Base-by-base conservation (phyloP, 1,140 invertebrate genomes). In the Ptiloglossa arizonensis region DNA sequence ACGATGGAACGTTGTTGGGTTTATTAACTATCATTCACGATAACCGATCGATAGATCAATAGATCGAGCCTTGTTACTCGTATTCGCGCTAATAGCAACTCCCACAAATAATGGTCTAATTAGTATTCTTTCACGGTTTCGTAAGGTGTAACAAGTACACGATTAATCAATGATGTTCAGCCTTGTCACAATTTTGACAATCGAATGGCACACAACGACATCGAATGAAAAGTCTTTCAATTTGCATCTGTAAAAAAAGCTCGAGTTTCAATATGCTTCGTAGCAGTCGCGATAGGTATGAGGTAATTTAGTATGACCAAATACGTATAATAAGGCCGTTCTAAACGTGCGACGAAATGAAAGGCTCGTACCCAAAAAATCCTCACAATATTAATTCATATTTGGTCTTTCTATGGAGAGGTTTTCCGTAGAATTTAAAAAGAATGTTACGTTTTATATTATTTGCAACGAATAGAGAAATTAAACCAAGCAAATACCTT, bases 31-130 rank as follows among this genome's bases (percentile, higher is more conserved):
- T 82, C 56, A 35, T 63, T 52, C 52, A 24, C 44, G 13, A 79
- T 32, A 27, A 44, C 27, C 41, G 50, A 71, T 66, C 60, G 32
- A 24, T 38, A 13, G 38, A 57, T 46, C 56, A 9, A 44, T 27
- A 17, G 11, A 15, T 41, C 38, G 15, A 60, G 17, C 64, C 24
- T 38, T 4, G 48, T 81, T 71, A 76, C 63, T 69, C 48, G 13
- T 56, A 57, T 63, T 81, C 81, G 48, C 38, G 46, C 75, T 77
- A 69, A 81, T 81, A 62, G 24, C 8, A 13, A 35, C 5, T 54
- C 19, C 13, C 15, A 35, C 19, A 19, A 52, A 70, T 75, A 59
- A 82, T 67, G 24, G 24, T 13, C 13, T 70, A 79, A 70, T 82
- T 66, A 60, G 0, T 38, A 67, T 56, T 29, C 44, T 54, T 63